Evolutionary conservation across 2,113 vertebrate species (phyloP), one percentile per base, ranked within the genome.

Genomic region (Otolemur garnettii): DNA sequence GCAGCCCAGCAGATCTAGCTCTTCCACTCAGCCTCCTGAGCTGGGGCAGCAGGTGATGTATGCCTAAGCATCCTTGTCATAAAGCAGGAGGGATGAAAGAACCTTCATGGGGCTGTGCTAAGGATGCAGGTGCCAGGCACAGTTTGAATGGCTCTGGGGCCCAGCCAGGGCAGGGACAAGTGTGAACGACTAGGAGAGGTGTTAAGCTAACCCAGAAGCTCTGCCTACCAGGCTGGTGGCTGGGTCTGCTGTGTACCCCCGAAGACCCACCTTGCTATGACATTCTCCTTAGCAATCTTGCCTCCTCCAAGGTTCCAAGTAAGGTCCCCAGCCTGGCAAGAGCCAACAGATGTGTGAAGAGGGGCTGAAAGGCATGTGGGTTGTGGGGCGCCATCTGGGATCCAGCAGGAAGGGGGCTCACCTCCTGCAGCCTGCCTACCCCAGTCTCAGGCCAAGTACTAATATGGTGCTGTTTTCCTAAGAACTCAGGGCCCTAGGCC

Each of bases 401-500:
- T 84, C n/a, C 22, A 30, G n/a, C 18, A 7, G 33, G 57, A 88
- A 62, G 50, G 85, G 81, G 62, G 4, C 59, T 64, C 1, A 0
- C 24, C 35, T 59, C 12, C 71, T 33, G 45, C 42, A 4, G 4
- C 45, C 62, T 11, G 18, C 93, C 88, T 45, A 82, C 50, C 74
- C 33, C 15, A 74, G 38, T 9, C 71, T 33, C 35, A 57, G 72
- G 22, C 93, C 35, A 33, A 96, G 97, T 91, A 96, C 96, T 96
- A 97, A 97, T 97, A 96, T 98, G 97, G 97, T 96, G 28, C 92
- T 93, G 95, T 96, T 95, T 84, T 95, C 66, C 66, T 13, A 0
- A 38, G 57, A 50, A 93, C 66, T 19, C 83, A 74, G 79, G 92
- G 94, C 92, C 59, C 69, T 9, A 45, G 53, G 95, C 92, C 94